These are phyloP conservation scores for Menidia menidia DNA, from an alignment of 2,797 vertebrate genomes.

Conservation along the genomic window DNA sequence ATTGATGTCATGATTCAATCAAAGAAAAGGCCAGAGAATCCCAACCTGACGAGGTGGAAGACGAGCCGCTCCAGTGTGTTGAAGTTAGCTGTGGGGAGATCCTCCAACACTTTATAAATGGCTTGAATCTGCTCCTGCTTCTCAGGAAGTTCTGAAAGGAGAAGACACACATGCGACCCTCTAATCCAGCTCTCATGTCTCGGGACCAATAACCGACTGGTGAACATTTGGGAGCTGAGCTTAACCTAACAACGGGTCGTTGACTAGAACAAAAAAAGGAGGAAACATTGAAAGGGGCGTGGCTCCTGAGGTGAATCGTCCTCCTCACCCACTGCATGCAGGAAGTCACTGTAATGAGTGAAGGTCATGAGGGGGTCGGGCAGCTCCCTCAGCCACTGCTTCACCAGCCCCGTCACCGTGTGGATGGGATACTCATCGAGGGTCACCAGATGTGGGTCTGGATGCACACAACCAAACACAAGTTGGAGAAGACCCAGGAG, in stretches of 20 bases:
- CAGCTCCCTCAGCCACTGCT: slow-evolving; percentile 96
- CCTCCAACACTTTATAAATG: slow-evolving; percentile 91
- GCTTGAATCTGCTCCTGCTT: slow-evolving; percentile 93
- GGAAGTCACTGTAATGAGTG: slow-evolving; percentile 92
- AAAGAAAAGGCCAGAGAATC: background rate
- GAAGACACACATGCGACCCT: slow-evolving; percentile 14
- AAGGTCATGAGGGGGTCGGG: slow-evolving; percentile 98
- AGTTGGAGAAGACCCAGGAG: background rate
- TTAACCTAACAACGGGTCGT: background rate
- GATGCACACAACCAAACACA: background rate
- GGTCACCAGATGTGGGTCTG: slow-evolving; percentile 87
- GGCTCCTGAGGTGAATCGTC: background rate
- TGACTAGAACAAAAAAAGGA: background rate
- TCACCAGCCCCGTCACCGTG: slow-evolving; percentile 94
- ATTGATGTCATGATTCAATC: no score
- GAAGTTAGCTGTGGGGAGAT: slow-evolving; percentile 90
- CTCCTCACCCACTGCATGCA: slow-evolving; percentile 91
- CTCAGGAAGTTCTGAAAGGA: slow-evolving; percentile 90
- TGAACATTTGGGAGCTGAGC: background rate
- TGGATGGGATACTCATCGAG: slow-evolving; percentile 96
- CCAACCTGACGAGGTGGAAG: slow-evolving; percentile 96
- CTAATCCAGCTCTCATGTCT: background rate
- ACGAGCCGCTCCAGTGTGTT: slow-evolving; percentile 92
- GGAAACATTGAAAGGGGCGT: background rate
- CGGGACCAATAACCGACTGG: background rate